phyloP scores from a whole-genome alignment of 92 coral and sea anemone species.

The Muricea muricata region DNA sequence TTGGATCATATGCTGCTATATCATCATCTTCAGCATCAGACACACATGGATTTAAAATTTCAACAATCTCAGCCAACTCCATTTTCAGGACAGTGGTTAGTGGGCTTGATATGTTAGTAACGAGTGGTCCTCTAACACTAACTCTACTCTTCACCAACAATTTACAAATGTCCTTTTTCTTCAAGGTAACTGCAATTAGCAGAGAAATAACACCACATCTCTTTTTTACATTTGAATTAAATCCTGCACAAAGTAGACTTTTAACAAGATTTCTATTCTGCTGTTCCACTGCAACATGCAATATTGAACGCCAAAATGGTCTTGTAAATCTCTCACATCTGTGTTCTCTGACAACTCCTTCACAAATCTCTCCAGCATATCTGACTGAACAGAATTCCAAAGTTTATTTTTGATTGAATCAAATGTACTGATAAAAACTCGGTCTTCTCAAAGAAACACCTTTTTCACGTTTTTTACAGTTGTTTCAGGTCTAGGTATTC shows the following conservation, averaged over 20 bases:
- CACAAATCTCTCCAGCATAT: constrained; percentile 26
- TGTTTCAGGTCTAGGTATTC: not conserved
- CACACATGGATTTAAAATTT: constrained; percentile 43
- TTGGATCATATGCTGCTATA: constrained; percentile 53
- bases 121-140: constrained; percentile 44
- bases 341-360: constrained; percentile 15
- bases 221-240: constrained; percentile 32
- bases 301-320: constrained; percentile 22
- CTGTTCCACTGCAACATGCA: constrained; percentile 30
- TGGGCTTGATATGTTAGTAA: constrained; percentile 56
- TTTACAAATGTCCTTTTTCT: constrained; percentile 20
- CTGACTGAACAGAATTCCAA: constrained; percentile 27
- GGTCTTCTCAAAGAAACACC: not conserved
- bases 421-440: constrained; percentile 26
- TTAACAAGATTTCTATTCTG: not conserved
- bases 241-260: constrained; percentile 17
- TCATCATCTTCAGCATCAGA: constrained; percentile 52
- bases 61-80: constrained; percentile 52
- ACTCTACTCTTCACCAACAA: constrained; percentile 6
- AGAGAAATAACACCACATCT: constrained; percentile 23
- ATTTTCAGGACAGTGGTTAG: constrained; percentile 47
- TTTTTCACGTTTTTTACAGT: not conserved
- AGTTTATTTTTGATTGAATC: not conserved
- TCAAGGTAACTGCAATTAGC: not conserved
- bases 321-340: not conserved